Percentiles rank a stretch among this genome's conserved stretches.
phyloP scores from a whole-genome alignment of 92 coral and sea anemone genomes.

The Epizoanthus illoricatus region DNA sequence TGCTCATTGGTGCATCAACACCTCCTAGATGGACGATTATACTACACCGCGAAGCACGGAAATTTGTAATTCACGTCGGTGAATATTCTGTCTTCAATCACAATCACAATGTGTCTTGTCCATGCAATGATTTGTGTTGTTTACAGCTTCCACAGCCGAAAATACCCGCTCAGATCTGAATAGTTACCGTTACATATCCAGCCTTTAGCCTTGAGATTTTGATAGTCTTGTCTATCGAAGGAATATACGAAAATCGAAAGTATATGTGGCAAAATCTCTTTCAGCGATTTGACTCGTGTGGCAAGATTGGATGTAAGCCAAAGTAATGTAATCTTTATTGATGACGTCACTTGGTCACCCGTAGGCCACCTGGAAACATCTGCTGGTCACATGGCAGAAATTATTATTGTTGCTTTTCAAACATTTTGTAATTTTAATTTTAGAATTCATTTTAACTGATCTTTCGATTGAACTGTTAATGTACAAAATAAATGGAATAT shows the following conservation, averaged over 20 bases:
- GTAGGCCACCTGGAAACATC: conserved; percentile 13
- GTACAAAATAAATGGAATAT: no score
- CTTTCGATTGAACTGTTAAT: no score
- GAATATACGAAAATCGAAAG: neutral
- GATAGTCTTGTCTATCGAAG: neutral
- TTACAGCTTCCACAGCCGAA: no score
- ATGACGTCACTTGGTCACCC: conserved; percentile 5
- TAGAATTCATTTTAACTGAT: no score
- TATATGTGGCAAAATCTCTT: neutral
- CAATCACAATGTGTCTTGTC: no score
- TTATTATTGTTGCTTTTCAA: no score
- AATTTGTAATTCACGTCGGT: neutral
- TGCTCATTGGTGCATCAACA: neutral
- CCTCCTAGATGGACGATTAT: neutral
- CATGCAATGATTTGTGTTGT: no score
- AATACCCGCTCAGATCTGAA: no score
- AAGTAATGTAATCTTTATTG: neutral
- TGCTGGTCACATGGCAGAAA: neutral
- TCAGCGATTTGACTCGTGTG: conserved; percentile 8
- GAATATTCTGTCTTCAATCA: neutral
- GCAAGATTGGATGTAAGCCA: neutral
- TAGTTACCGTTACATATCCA: neutral
- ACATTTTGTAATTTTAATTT: no score
- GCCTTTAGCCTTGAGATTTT: neutral
- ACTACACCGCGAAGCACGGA: no score